These are phyloP conservation scores for Fistularia tabacaria DNA, from an alignment of 2,797 vertebrate genomes.

Conservation along the genomic window DNA sequence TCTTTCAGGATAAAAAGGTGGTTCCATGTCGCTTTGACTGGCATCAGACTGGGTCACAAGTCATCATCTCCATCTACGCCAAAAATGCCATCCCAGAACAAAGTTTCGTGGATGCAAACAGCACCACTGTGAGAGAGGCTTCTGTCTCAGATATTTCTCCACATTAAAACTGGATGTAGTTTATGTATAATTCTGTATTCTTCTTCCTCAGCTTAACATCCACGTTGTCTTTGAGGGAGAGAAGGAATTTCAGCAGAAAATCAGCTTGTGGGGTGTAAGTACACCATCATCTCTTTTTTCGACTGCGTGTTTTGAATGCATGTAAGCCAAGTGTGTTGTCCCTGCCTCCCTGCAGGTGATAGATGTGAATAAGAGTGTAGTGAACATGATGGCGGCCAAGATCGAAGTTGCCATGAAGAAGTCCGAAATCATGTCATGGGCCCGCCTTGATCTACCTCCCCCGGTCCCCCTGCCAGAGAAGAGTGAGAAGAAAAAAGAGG, in stretches of 20 bases:
- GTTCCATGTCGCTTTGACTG: constrained; percentile 95
- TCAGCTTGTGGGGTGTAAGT: constrained; percentile 97
- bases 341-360: constrained; percentile 77
- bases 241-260: constrained; percentile 89
- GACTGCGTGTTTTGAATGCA: neutral
- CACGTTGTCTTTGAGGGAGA: constrained; percentile 92
- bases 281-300: neutral
- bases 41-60: constrained; percentile 95
- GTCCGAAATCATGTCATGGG: constrained; percentile 90
- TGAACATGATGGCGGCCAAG: constrained; percentile 94
- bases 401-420: constrained; percentile 93
- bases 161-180: neutral
- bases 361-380: constrained; percentile 83
- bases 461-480: constrained; percentile 57
- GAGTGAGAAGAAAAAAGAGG: constrained; percentile 45
- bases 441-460: constrained; percentile 87
- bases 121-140: constrained; percentile 80
- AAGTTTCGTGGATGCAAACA: constrained; percentile 90
- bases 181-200: constrained; percentile 9
- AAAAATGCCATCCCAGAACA: constrained; percentile 90
- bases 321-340: neutral
- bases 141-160: too few species aligned
- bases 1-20: constrained; percentile 78
- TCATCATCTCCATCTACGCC: constrained; percentile 94
- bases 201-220: constrained; percentile 81